These are phyloP conservation scores for Chionis minor DNA, from an alignment of 2,113 vertebrate genomes.

Conservation along the genomic window DNA sequence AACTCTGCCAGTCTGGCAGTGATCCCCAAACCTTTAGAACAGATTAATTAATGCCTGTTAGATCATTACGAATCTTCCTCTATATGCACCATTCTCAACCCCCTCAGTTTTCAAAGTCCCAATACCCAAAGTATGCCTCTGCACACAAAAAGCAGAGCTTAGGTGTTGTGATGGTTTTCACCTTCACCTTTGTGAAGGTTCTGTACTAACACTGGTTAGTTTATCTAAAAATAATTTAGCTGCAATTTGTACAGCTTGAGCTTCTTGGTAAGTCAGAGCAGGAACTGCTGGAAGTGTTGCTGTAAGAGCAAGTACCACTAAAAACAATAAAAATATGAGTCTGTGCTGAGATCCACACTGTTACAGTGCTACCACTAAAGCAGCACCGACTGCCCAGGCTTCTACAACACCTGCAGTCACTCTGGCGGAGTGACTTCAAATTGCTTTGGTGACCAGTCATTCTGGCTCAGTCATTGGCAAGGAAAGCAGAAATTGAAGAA, in stretches of 20 bases:
- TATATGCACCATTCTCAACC: background rate
- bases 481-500: background rate
- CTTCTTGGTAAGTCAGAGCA: background rate
- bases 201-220: background rate
- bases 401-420: fast-evolving
- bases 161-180: background rate
- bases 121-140: background rate
- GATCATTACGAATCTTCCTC: background rate
- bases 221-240: background rate
- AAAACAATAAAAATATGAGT: background rate
- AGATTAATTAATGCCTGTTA: background rate
- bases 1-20: constrained; percentile 70
- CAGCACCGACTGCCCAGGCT: background rate
- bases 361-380: background rate
- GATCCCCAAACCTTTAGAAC: constrained; percentile 71
- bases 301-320: background rate
- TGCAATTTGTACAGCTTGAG: background rate
- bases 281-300: background rate
- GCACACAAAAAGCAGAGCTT: background rate
- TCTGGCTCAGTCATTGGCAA: background rate
- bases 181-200: background rate
- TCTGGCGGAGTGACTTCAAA: background rate
- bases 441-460: background rate
- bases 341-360: background rate
- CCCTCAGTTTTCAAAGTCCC: background rate